Percentiles rank a stretch among this genome's conserved stretches.
Evolutionary conservation across 2,797 vertebrate genomes (phyloP).

Genomic region (Apodemus agrarius): DNA sequence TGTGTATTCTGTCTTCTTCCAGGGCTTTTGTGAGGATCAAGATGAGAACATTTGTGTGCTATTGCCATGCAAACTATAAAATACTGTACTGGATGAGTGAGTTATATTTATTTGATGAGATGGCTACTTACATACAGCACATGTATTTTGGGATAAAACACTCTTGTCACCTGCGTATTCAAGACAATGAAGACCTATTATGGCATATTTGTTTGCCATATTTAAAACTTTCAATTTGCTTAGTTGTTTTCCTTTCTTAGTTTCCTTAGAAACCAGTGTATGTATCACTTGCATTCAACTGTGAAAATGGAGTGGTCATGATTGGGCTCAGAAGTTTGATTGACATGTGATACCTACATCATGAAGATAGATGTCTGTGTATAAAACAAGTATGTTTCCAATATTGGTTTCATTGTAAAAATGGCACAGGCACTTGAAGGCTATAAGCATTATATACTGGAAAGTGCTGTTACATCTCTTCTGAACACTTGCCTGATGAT

Average conservation of each 20-base stretch:
- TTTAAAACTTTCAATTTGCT: conserved; percentile 2
- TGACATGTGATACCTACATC: neutral
- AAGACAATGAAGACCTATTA: conserved; percentile 2
- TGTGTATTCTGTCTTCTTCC: neutral
- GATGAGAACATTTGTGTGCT: neutral
- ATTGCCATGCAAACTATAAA: neutral
- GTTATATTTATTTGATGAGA: neutral
- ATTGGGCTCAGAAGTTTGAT: neutral
- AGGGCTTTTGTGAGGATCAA: neutral
- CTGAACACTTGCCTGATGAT: neutral
- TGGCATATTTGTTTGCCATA: neutral
- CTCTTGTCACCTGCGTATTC: neutral
- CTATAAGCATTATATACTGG: neutral
- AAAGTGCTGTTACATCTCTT: neutral
- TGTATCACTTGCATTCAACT: neutral
- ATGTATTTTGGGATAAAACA: neutral
- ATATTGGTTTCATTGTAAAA: neutral
- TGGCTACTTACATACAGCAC: neutral
- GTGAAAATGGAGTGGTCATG: conserved; percentile 40
- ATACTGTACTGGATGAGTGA: neutral
- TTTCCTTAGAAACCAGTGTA: conserved; percentile 29
- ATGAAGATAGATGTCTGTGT: neutral
- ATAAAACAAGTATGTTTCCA: neutral
- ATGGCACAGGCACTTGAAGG: neutral
- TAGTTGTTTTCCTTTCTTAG: neutral